phyloP scores from a whole-genome alignment of 2,888 invertebrate species.

The Catocala fraxini region DNA sequence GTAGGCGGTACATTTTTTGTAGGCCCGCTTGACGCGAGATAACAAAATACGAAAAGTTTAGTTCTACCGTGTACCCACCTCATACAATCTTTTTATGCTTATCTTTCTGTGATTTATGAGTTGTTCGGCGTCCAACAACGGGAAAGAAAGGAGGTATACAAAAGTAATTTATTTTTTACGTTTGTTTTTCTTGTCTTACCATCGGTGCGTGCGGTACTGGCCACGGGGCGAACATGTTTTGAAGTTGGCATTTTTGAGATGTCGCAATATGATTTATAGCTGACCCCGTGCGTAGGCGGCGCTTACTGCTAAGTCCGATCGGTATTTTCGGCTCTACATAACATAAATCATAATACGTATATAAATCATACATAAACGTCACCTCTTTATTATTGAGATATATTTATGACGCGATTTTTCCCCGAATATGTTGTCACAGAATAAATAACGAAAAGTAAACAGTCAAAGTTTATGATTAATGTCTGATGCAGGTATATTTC shows the following conservation, averaged over 20 bases:
- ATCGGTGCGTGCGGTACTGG: constrained; percentile 84
- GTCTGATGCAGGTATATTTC: constrained; percentile 28
- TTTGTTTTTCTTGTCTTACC: constrained; percentile 86
- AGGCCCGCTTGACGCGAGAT: constrained; percentile 78
- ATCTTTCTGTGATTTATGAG: constrained; percentile 87
- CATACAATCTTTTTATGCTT: constrained; percentile 88
- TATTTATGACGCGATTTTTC: constrained; percentile 63
- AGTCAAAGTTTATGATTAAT: constrained; percentile 38
- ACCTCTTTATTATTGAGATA: constrained; percentile 72
- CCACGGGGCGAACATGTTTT: constrained; percentile 83
- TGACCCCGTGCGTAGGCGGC: constrained; percentile 81
- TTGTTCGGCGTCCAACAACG: constrained; percentile 86
- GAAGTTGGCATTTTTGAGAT: constrained; percentile 87
- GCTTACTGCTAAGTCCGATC: constrained; percentile 82
- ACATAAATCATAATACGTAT: constrained; percentile 75
- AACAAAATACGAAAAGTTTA: constrained; percentile 86
- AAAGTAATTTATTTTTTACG: constrained; percentile 87
- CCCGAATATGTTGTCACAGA: constrained; percentile 55
- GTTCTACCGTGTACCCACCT: constrained; percentile 85
- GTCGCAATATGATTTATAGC: constrained; percentile 84
- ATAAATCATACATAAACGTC: constrained; percentile 73
- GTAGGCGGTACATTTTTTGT: constrained; percentile 76
- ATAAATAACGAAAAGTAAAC: constrained; percentile 43
- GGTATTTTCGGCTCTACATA: constrained; percentile 81
- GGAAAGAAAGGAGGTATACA: constrained; percentile 87